Percentiles rank a stretch among this genome's conserved stretches.
Evolutionary conservation across 2,113 vertebrate genomes (phyloP).

Genomic region (Atrichornis clamosus): DNA sequence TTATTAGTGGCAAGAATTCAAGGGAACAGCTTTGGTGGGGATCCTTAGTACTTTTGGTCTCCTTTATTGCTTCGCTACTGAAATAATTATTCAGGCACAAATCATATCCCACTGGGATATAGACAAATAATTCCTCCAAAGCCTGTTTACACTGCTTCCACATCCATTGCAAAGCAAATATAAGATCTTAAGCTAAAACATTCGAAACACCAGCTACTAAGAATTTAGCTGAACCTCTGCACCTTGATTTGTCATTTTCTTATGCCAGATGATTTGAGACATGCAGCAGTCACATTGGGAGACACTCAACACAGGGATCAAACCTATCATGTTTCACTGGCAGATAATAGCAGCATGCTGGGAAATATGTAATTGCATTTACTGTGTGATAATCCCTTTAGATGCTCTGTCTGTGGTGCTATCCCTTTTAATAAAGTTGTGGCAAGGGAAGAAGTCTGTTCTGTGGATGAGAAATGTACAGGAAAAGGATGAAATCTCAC

Average conservation of each 20-base stretch:
- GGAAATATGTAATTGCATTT: slow-evolving; percentile 32
- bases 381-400: slow-evolving; percentile 5
- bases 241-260: neutral
- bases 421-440: neutral
- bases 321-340: neutral
- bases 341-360: slow-evolving; percentile 1
- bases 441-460: neutral
- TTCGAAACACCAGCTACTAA: neutral
- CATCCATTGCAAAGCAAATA: neutral
- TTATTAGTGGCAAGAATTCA: neutral
- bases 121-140: neutral
- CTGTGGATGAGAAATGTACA: neutral
- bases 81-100: neutral
- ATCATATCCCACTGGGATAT: neutral
- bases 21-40: neutral
- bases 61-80: neutral
- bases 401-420: neutral
- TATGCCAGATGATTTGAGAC: neutral
- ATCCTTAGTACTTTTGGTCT: neutral
- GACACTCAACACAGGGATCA: neutral
- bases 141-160: neutral
- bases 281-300: neutral
- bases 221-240: neutral
- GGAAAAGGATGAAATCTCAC: neutral
- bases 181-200: neutral